These are phyloP conservation scores for Platanista minor DNA, from an alignment of 2,113 vertebrate species.

Conservation along the genomic window DNA sequence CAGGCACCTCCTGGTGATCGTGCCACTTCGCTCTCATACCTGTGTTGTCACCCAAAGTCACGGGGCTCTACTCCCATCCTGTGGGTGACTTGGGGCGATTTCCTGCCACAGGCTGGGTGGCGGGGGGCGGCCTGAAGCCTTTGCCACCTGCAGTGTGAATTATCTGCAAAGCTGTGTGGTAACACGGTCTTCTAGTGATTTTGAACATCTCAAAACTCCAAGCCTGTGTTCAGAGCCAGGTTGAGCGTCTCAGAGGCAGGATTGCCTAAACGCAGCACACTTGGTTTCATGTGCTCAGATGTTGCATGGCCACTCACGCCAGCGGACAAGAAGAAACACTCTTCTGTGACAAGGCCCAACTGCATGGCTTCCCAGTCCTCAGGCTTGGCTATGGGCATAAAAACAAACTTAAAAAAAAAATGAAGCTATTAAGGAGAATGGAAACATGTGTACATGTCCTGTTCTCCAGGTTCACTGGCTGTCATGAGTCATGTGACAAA, in stretches of 20 bases:
- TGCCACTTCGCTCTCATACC: neutral
- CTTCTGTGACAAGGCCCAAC: neutral
- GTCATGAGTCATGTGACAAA: rapidly evolving
- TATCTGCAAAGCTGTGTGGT: neutral
- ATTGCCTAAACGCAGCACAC: neutral
- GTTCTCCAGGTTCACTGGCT: neutral
- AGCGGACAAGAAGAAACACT: neutral
- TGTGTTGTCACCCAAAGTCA: neutral
- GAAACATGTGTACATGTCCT: rapidly evolving
- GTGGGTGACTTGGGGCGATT: neutral
- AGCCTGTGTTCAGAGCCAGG: neutral
- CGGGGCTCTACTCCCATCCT: neutral
- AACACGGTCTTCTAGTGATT: neutral
- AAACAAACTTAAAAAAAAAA: neutral
- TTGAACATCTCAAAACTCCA: neutral
- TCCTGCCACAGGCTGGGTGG: neutral
- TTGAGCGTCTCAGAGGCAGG: neutral
- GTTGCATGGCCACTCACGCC: too few relatives aligned
- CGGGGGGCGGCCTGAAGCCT: neutral
- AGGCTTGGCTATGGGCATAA: neutral
- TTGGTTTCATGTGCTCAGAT: neutral
- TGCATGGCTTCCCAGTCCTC: neutral
- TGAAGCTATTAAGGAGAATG: neutral
- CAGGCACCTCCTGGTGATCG: neutral
- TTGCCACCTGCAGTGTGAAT: neutral